Conservation (phyloP, 1,140 invertebrate species). For the Aporrectodea caliginosa region DNA sequence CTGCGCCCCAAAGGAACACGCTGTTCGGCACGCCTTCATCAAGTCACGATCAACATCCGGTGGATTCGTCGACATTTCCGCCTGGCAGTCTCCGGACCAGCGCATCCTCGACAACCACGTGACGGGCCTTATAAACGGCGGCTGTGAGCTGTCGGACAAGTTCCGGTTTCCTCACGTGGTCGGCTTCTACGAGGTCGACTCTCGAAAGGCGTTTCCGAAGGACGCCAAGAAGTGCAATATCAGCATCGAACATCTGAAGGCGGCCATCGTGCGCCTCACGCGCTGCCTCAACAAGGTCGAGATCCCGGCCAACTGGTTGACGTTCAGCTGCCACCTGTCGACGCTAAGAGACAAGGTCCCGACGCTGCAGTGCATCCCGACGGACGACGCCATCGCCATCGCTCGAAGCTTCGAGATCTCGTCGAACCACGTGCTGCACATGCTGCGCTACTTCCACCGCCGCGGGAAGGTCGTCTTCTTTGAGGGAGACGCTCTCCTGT, state of each 20-base stretch:
- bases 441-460: slow-evolving; percentile 31
- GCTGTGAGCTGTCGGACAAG: background rate
- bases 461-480: slow-evolving; percentile 29
- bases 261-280: slow-evolving; percentile 25
- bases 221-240: slow-evolving; percentile 30
- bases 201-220: slow-evolving; percentile 24
- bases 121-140: background rate
- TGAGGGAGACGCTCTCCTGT: slow-evolving; percentile 22
- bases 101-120: slow-evolving; percentile 24
- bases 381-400: slow-evolving; percentile 26
- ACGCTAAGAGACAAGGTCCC: slow-evolving; percentile 14
- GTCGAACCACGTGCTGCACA: slow-evolving; percentile 23
- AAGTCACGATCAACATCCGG: slow-evolving; percentile 30
- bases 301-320: slow-evolving; percentile 27
- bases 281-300: slow-evolving; percentile 3
- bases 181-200: slow-evolving; percentile 32
- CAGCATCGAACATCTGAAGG: slow-evolving; percentile 31
- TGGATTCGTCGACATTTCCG: slow-evolving; percentile 28
- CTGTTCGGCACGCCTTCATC: slow-evolving; percentile 22
- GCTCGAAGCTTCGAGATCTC: slow-evolving; percentile 28
- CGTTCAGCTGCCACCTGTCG: slow-evolving; percentile 17
- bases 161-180: slow-evolving; percentile 27
- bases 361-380: slow-evolving; percentile 23
- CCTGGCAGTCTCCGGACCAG: slow-evolving; percentile 6
- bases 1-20: slow-evolving; percentile 21